Conservation (phyloP, 1,140 invertebrate genomes). For the Eriosoma lanigerum region DNA sequence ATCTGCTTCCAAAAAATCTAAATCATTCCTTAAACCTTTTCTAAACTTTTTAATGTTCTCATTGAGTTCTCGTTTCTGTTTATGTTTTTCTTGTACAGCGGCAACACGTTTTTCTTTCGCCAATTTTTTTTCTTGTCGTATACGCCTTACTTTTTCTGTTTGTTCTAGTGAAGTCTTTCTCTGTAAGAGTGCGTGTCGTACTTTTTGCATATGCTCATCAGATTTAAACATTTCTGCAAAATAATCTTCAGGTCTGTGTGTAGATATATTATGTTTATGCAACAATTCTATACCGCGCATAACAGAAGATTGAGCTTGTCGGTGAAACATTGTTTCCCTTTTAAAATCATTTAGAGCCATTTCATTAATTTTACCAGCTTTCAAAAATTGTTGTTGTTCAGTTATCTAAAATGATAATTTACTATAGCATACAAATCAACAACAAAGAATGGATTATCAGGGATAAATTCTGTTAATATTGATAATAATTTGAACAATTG, state of each 20-base stretch:
- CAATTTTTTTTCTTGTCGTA: slow-evolving; percentile 88
- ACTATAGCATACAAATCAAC: background rate
- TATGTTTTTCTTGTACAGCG: slow-evolving; percentile 74
- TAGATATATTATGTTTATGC: slow-evolving; percentile 73
- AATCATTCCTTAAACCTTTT: slow-evolving; percentile 76
- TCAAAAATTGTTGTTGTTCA: slow-evolving; percentile 69
- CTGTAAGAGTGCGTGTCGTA: slow-evolving; percentile 78
- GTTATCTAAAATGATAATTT: slow-evolving; percentile 57
- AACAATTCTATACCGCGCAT: slow-evolving; percentile 75
- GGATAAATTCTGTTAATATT: too few species aligned
- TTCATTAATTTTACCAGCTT: slow-evolving; percentile 61
- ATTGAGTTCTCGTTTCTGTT: slow-evolving; percentile 77
- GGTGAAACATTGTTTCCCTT: slow-evolving; percentile 85
- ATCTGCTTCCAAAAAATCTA: slow-evolving; percentile 75
- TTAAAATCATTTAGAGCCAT: slow-evolving; percentile 91
- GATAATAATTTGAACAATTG: too few species aligned
- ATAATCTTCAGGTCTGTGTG: slow-evolving; percentile 89
- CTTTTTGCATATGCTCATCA: slow-evolving; percentile 97
- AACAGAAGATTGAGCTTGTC: slow-evolving; percentile 87
- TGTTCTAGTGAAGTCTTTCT: slow-evolving; percentile 82
- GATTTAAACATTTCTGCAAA: slow-evolving; percentile 99
- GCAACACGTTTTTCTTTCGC: slow-evolving; percentile 87
- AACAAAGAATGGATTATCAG: too few species aligned
- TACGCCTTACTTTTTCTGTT: slow-evolving; percentile 84
- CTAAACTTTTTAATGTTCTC: slow-evolving; percentile 82